Evolutionary conservation across 2,888 invertebrate species (phyloP), one percentile per base, ranked within the genome.

Genomic region (Psylliodes chrysocephalus): DNA sequence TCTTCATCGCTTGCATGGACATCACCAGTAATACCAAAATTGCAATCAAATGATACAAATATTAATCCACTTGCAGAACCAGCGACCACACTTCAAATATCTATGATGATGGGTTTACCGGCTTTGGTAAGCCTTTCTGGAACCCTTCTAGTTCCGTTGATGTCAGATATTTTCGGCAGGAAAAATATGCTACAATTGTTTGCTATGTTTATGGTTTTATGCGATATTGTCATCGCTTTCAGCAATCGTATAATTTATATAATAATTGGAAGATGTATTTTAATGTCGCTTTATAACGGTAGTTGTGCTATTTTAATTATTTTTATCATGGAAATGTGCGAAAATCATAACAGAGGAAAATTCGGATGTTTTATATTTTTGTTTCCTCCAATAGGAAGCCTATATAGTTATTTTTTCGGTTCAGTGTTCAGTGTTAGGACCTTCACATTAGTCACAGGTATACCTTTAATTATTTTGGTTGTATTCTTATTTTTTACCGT

Each of bases 281-380:
- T 38, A 14, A 33, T 35, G 12, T n/a, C 25, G 0, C 22, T 40
- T 6, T 28, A 12, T 12, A 8, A 4, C 8, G 35, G 40, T 12
- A 5, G 15, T n/a, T 14, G 49, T n/a, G 12, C 46, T 15, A 25
- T 47, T 14, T 6, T 56, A 8, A 28, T 51, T 2, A 25, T 63
- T 10, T 56, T 33, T 28, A 22, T 56, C 2, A 42, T 28, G 7
- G 63, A 64, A 35, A 42, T 64, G 2, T 44, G 53, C 25, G 63
- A 64, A 19, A 33, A 54, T 30, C 53, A 60, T 28, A 59, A 64
- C 28, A 33, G 63, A 46, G 63, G 18, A 1, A 59, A 60, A 12
- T 46, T 46, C 12, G 44, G 59, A 1, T 60, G 46, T 14, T 17
- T 64, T n/a, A 2, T 59, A 15, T 35, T 33, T 4, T 3, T 54